These are phyloP conservation scores for Holocentrus rufus DNA, from an alignment of 2,797 vertebrate genomes.

Conservation along the genomic window DNA sequence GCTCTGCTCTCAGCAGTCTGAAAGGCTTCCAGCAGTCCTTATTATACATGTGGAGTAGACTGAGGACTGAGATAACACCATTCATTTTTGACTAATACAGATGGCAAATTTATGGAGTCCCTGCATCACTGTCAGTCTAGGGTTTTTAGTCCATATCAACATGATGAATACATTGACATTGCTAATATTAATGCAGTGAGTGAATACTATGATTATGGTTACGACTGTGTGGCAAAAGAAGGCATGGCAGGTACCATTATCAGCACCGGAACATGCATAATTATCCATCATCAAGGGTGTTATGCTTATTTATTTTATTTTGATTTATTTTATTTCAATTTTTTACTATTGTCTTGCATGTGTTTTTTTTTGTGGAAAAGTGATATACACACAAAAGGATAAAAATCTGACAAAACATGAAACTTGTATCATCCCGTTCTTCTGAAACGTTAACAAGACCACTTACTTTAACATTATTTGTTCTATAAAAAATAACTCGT, in stretches of 20 bases:
- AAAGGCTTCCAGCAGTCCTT: constrained; percentile 61
- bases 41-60: constrained; percentile 47
- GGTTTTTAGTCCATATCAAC: constrained; percentile 29
- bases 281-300: background rate
- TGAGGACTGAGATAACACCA: constrained; percentile 22
- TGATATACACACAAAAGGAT: constrained; percentile 7
- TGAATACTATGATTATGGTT: constrained; percentile 21
- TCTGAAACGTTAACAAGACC: too few species aligned
- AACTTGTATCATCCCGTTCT: too few species aligned
- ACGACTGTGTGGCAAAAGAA: constrained; percentile 18
- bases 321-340: too few species aligned
- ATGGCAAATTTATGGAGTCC: constrained; percentile 55
- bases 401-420: constrained; percentile 7
- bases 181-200: constrained; percentile 42
- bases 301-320: constrained; percentile 1
- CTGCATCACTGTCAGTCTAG: constrained; percentile 32
- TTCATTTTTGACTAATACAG: constrained; percentile 49
- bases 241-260: constrained; percentile 17
- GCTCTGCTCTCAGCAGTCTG: constrained; percentile 47
- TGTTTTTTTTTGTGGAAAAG: background rate
- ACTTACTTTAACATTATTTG: too few species aligned
- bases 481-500: too few species aligned
- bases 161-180: constrained; percentile 52
- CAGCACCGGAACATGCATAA: background rate
- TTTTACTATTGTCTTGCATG: too few species aligned